Evolutionary conservation across 1,140 invertebrate species (phyloP).

Genomic region (Drosophila punjabiensis): DNA sequence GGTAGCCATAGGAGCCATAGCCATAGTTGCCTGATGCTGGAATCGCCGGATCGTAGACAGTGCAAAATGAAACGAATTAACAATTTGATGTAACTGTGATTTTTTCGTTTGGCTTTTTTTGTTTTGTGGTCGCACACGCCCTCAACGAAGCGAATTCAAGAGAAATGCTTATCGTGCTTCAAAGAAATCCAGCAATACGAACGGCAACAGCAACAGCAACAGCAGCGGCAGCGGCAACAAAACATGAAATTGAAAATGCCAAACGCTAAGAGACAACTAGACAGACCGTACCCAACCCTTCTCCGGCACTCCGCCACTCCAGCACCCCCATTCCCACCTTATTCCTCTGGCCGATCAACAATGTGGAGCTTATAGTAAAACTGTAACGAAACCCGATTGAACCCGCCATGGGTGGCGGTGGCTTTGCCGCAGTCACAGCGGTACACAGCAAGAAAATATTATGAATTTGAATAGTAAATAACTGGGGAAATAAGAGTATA

Average conservation of each 20-base stretch:
- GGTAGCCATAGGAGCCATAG: slow-evolving; percentile 53
- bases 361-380: slow-evolving; percentile 75
- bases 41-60: slow-evolving; percentile 56
- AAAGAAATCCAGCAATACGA: slow-evolving; percentile 74
- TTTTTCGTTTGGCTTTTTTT: slow-evolving; percentile 45
- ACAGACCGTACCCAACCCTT: slow-evolving; percentile 48
- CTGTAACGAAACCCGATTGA: slow-evolving; percentile 83
- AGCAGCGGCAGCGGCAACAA: slow-evolving; percentile 44
- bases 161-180: slow-evolving; percentile 83
- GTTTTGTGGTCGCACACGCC: slow-evolving; percentile 62
- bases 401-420: slow-evolving; percentile 80
- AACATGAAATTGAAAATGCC: slow-evolving; percentile 83
- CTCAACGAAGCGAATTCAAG: slow-evolving; percentile 81
- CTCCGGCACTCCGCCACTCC: slow-evolving; percentile 15
- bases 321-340: background rate
- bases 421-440: slow-evolving; percentile 27
- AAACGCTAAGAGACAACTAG: slow-evolving; percentile 81
- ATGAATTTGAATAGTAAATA: background rate
- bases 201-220: slow-evolving; percentile 45
- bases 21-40: slow-evolving; percentile 23
- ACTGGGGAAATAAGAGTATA: background rate
- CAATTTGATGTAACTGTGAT: slow-evolving; percentile 83
- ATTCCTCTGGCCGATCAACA: slow-evolving; percentile 40
- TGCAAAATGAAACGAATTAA: slow-evolving; percentile 84
- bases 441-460: background rate